phyloP scores from a whole-genome alignment of 2,888 invertebrate genomes.

The Gibbula magus region DNA sequence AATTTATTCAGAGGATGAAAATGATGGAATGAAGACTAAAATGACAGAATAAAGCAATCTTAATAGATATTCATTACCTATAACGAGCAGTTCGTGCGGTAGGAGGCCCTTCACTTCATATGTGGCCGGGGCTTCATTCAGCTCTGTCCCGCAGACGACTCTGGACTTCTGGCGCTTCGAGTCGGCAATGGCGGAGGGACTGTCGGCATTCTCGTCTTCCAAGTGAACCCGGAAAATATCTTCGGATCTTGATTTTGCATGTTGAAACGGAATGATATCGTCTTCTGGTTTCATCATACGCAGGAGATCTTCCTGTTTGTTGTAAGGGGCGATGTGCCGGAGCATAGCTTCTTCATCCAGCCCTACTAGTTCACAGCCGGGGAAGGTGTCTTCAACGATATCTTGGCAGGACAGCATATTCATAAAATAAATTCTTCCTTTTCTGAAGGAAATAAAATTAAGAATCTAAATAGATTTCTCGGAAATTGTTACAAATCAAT shows the following conservation, averaged over 20 bases:
- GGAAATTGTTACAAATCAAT: too few relatives aligned
- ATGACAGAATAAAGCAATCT: too few relatives aligned
- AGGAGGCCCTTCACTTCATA: constrained; percentile 34
- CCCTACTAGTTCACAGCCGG: neutral
- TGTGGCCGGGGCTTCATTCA: constrained; percentile 29
- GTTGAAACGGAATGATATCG: neutral
- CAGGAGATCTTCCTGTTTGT: neutral
- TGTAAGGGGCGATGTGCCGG: neutral
- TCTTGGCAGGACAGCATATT: neutral
- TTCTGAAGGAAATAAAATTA: too few relatives aligned
- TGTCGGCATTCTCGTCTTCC: neutral
- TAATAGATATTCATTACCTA: constrained; percentile 33
- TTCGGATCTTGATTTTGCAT: neutral
- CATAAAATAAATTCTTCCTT: neutral
- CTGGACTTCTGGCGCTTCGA: neutral
- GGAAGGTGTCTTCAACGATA: neutral
- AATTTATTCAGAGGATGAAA: too few relatives aligned
- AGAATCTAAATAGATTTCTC: too few relatives aligned
- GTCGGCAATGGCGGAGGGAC: neutral
- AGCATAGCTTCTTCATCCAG: neutral
- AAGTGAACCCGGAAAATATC: neutral
- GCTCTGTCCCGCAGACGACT: constrained; percentile 25
- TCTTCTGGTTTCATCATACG: neutral
- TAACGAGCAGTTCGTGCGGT: constrained; percentile 44
- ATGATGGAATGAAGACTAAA: too few relatives aligned